Base-by-base conservation (phyloP, 2,888 invertebrate species). In the Amphipyra tragopoginis region DNA sequence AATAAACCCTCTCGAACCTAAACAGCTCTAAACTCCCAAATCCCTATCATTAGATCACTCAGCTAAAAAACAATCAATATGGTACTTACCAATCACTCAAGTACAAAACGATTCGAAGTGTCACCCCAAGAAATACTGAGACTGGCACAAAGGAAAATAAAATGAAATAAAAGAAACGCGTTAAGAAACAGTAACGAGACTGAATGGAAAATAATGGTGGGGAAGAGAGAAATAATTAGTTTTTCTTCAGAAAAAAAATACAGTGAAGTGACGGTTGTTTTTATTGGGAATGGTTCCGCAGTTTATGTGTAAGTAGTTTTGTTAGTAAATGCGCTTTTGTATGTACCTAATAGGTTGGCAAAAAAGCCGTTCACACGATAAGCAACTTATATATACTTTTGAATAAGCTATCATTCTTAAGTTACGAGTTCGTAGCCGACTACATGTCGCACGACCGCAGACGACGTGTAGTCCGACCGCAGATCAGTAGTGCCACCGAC, bases 221-320 rank as follows among this genome's bases (percentile, higher is more conserved):
- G 60, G 67, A 77, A 80, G 79, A 74, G 78, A 66, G 80, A 82
- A 84, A 86, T 88, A 90, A 90, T 90, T 89, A 88, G 84, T 85
- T 85, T 82, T 84, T 79, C 74, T 83, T 75, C 59, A 43, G 55
- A 75, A 67, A 64, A 57, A 68, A 53, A 65, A 68, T 42, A 50
- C 47, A 33, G 55, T 56, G 21, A 71, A 71, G 65, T 52, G 61
- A 48, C 57, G 47, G 36, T 57, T 71, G 54, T 65, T 61, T 65
- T 62, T 65, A 73, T 59, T 62, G 69, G 40, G 45, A 42, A 61
- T 42, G 29, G 69, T 67, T 77, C 62, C 47, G 72, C 45, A 53
- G 49, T 40, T 51, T 60, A n/a, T n/a, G 33, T 47, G 38, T 38
- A 15, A 42, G 14, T 26, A 7, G 7, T 39, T 10, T 42, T 43